Conservation (phyloP, 2,888 invertebrate species). For the Spatulosminthurus flaviceps region DNA sequence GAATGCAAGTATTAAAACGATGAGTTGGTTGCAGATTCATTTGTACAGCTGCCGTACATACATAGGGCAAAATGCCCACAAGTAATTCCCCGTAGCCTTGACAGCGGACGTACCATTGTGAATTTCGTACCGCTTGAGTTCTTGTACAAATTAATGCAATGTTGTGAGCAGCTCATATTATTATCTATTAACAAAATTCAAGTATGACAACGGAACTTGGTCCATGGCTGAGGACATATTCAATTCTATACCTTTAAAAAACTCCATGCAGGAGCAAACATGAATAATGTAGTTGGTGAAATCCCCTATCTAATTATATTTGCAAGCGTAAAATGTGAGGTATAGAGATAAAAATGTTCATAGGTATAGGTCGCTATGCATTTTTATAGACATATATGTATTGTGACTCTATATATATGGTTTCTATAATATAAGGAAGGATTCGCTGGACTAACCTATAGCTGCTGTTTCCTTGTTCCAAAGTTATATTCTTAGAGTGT, state of each 20-base stretch:
- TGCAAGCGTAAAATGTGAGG: not conserved
- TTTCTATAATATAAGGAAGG: too few relatives aligned
- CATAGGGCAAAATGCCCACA: not conserved
- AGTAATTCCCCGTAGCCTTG: slow-evolving; percentile 2
- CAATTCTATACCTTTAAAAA: too few relatives aligned
- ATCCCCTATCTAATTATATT: not conserved
- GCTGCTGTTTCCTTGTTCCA: too few relatives aligned
- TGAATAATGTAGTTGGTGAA: not conserved
- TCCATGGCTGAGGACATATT: not conserved
- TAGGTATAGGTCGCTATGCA: too few relatives aligned
- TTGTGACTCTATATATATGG: too few relatives aligned
- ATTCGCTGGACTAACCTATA: too few relatives aligned
- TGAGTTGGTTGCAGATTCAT: not conserved
- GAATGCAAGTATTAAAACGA: not conserved
- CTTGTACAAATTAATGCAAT: slow-evolving; percentile 25
- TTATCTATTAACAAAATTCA: slow-evolving; percentile 23
- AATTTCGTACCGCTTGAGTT: slow-evolving; percentile 16
- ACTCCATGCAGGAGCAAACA: not conserved
- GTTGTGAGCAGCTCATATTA: slow-evolving; percentile 12
- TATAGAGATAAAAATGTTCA: not conserved
- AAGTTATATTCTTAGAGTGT: too few relatives aligned
- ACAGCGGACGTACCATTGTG: slow-evolving; percentile 5
- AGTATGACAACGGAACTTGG: slow-evolving; percentile 18
- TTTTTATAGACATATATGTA: too few relatives aligned
- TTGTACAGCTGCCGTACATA: not conserved